Evolutionary conservation across 2,797 vertebrate species (phyloP).

Genomic region (Sebastes dallii): DNA sequence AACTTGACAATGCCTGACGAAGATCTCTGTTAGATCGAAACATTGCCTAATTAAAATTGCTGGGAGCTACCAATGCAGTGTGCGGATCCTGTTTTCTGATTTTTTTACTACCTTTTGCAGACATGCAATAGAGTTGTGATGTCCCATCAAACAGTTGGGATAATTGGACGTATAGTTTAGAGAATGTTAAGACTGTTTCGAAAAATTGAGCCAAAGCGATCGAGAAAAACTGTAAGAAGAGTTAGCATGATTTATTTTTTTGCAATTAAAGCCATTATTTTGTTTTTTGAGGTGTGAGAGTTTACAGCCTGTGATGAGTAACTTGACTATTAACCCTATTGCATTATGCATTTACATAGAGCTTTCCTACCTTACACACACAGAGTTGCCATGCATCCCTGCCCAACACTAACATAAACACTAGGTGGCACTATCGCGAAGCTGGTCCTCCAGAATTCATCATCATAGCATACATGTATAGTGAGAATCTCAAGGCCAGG

Average conservation of each 20-base stretch:
- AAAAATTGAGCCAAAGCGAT: too few species aligned
- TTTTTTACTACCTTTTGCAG: too few species aligned
- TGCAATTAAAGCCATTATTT: not conserved
- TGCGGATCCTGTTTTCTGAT: too few species aligned
- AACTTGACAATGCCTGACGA: too few species aligned
- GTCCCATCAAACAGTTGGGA: too few species aligned
- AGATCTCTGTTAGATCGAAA: too few species aligned
- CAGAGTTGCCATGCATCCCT: not conserved
- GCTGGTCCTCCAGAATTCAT: not conserved
- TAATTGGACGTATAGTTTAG: too few species aligned
- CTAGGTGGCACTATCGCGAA: constrained; percentile 39
- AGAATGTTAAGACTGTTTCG: too few species aligned
- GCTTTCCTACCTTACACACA: not conserved
- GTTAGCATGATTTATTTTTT: not conserved
- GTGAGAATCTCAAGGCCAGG: constrained; percentile 46
- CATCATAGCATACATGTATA: not conserved
- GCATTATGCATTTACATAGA: too few species aligned
- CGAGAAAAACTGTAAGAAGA: not conserved
- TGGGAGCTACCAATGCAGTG: too few species aligned
- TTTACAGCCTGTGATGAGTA: not conserved
- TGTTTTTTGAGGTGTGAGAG: not conserved
- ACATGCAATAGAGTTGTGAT: too few species aligned
- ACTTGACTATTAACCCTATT: not conserved
- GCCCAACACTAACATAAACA: constrained; percentile 8
- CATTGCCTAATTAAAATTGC: too few species aligned